Base-by-base conservation (phyloP, 2,113 vertebrate genomes). In the Chionomys nivalis region DNA sequence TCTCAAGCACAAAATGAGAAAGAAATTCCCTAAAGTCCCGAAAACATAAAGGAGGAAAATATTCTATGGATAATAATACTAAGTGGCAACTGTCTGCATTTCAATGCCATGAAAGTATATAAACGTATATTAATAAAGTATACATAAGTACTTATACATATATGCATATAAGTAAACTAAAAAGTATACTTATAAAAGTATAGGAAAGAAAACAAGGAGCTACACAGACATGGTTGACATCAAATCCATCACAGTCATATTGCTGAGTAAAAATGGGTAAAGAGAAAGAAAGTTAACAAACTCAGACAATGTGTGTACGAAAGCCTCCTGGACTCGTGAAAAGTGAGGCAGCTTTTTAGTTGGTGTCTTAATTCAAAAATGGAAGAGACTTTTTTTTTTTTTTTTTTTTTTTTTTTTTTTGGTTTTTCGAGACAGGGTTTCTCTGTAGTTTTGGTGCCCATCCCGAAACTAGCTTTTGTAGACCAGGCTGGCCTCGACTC, bases 1-100 rank as follows among this genome's bases (percentile, higher is more conserved):
- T 89, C 55, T 61, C 17, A 6, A 92, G 65, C n/a, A 65, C 28
- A 79, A 36, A 13, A 31, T 39, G 4, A 91, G 31, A 63, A 68
- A 91, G 23, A 85, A 63, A 42, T 73, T 91, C 47, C 52, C 61
- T n/a, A 73, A n/a, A 24, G 12, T n/a, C 31, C 28, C 36, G 33
- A 47, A 82, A 90, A 39, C 44, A 94, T 47, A 91, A 95, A 91
- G 10, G 3, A 73, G 47, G 39, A 91, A 87, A 55, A 92, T 89
- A 31, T 28, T 44, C 70, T 70, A 24, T 0, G 83, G 72, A 55
- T 52, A 36, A 44, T 55, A 52, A 76, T 39, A 19, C 33, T 91
- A 73, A 63, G 39, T 44, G 87, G 9, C 39, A 33, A 31, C 63
- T 31, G 7, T 79, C 82, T 93, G 44, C 52, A 94, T 42, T 90